A percentile compares a stretch with the other conserved stretches of the same genome.
Evolutionary conservation across 1,140 invertebrate species (phyloP).

Genomic region (Drosophila sproati): DNA sequence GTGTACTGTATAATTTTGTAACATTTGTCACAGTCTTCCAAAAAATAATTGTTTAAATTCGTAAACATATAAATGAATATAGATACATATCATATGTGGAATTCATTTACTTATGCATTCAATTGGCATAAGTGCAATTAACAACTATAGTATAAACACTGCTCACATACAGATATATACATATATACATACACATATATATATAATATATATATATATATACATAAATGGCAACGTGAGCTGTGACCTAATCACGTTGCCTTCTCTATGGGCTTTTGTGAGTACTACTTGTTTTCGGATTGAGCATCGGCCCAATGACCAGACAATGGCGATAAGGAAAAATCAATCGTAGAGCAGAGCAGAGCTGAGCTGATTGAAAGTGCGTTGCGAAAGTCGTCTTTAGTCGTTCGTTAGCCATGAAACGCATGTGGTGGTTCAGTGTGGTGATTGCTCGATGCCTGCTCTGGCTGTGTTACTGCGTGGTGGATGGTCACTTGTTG

Average conservation of each 20-base stretch:
- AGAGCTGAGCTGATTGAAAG: constrained; percentile 43
- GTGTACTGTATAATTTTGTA: too few relatives aligned
- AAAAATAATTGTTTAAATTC: too few relatives aligned
- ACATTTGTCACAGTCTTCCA: too few relatives aligned
- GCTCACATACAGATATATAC: not conserved
- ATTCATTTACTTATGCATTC: constrained; percentile 6
- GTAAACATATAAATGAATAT: too few relatives aligned
- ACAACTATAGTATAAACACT: constrained; percentile 1
- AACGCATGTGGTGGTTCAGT: constrained; percentile 34
- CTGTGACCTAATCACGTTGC: constrained; percentile 41
- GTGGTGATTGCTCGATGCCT: not conserved
- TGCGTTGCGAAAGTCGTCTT: constrained; percentile 51
- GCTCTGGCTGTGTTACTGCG: constrained; percentile 17
- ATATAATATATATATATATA: not conserved
- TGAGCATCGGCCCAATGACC: constrained; percentile 27
- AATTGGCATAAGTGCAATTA: constrained; percentile 16
- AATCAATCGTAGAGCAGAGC: constrained; percentile 19
- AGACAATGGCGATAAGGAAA: constrained; percentile 45
- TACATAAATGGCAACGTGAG: constrained; percentile 24
- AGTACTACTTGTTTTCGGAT: not conserved
- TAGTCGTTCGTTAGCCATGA: constrained; percentile 52
- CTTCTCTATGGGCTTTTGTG: constrained; percentile 13
- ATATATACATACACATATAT: not conserved
- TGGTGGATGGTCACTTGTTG: constrained; percentile 45
- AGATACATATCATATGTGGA: too few relatives aligned